These are phyloP conservation scores for Streptopelia turtur DNA, from an alignment of 2,797 vertebrate genomes.

Conservation along the genomic window DNA sequence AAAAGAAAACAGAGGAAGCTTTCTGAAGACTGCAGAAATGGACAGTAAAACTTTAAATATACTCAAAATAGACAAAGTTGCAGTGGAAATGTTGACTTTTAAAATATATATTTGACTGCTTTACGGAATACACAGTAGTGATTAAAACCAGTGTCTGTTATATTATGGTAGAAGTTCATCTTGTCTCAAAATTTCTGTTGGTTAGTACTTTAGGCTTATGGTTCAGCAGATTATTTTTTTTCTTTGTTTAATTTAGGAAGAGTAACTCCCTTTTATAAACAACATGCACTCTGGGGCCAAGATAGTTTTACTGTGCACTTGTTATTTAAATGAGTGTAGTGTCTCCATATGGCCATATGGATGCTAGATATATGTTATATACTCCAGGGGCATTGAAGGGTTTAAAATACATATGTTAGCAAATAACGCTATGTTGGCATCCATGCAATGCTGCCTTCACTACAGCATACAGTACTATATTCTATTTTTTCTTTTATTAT, in stretches of 20 bases:
- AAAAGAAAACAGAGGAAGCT: neutral
- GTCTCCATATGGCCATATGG: constrained; percentile 56
- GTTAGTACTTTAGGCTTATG: neutral
- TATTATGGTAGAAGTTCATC: neutral
- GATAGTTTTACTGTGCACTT: constrained; percentile 57
- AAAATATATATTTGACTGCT: neutral
- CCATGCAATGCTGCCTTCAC: neutral
- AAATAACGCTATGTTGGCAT: constrained; percentile 33
- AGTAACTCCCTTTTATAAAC: constrained; percentile 19
- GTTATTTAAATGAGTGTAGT: constrained; percentile 53
- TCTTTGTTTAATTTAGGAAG: neutral
- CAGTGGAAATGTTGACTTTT: neutral
- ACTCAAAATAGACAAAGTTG: neutral
- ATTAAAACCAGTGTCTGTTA: neutral
- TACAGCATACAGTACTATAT: neutral
- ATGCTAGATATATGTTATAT: constrained; percentile 24
- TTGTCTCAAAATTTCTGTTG: neutral
- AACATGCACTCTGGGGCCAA: constrained; percentile 30
- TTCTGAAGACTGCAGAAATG: neutral
- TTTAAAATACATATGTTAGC: constrained; percentile 62
- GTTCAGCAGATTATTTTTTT: neutral
- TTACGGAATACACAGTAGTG: neutral
- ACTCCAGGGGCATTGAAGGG: constrained; percentile 45
- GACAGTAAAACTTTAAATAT: neutral
- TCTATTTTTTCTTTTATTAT: neutral